Evolutionary conservation across 2,888 invertebrate genomes (phyloP).

Genomic region (Acleris cristana): DNA sequence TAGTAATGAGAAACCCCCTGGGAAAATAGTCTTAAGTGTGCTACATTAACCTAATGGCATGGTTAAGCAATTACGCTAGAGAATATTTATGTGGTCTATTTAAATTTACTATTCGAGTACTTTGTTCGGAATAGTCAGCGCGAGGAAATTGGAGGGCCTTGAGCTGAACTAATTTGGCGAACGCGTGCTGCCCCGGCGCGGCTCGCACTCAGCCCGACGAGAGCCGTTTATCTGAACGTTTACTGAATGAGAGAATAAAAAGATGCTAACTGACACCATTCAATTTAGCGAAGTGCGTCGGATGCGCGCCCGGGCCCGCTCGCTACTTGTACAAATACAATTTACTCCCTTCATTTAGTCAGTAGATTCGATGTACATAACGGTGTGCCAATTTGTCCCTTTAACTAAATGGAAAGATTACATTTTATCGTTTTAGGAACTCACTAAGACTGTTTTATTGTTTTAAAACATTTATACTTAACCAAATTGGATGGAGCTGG

Average conservation of each 20-base stretch:
- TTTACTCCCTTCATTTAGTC: slow-evolving; percentile 59
- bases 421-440: slow-evolving; percentile 31
- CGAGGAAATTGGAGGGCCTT: slow-evolving; percentile 43
- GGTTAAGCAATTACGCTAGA: slow-evolving; percentile 34
- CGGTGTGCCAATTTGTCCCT: slow-evolving; percentile 41
- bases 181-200: slow-evolving; percentile 46
- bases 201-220: slow-evolving; percentile 53
- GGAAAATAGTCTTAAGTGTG: slow-evolving; percentile 24
- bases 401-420: slow-evolving; percentile 39
- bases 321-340: slow-evolving; percentile 47
- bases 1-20: slow-evolving; percentile 76
- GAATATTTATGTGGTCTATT: slow-evolving; percentile 34
- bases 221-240: slow-evolving; percentile 54
- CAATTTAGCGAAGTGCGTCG: slow-evolving; percentile 53
- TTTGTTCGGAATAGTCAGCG: slow-evolving; percentile 35
- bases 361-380: slow-evolving; percentile 43
- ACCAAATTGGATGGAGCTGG: slow-evolving; percentile 47
- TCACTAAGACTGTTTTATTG: slow-evolving; percentile 59
- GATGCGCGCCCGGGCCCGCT: slow-evolving; percentile 45
- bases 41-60: slow-evolving; percentile 35
- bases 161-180: slow-evolving; percentile 49
- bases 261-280: slow-evolving; percentile 54
- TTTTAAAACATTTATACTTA: slow-evolving; percentile 61
- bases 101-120: slow-evolving; percentile 38
- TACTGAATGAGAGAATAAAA: slow-evolving; percentile 50